A percentile compares a stretch with the other conserved stretches of the same genome.
Evolutionary conservation across 2,888 invertebrate species (phyloP).

Genomic region (Leptinotarsa tumamoca): DNA sequence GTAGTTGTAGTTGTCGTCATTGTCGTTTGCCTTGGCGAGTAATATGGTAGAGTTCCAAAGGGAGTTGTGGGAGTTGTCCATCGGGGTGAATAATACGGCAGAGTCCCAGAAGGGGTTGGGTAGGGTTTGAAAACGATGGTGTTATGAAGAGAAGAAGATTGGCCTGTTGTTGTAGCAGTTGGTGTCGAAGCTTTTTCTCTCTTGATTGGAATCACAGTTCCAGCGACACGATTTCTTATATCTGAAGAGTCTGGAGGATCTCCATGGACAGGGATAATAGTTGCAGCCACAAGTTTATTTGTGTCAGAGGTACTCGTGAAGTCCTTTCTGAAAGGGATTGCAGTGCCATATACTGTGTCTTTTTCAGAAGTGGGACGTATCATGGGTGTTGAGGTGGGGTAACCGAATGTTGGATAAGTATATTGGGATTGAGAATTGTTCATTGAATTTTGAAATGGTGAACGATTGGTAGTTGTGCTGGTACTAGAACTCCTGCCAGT

Average conservation of each 20-base stretch:
- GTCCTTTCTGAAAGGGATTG: not conserved
- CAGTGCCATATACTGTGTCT: not conserved
- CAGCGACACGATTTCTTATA: conserved; percentile 18
- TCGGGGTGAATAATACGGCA: conserved; percentile 35
- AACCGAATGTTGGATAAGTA: conserved; percentile 6
- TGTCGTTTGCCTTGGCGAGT: conserved; percentile 21
- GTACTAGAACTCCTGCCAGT: conserved; percentile 8
- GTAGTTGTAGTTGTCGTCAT: conserved; percentile 25
- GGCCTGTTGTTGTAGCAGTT: conserved; percentile 15
- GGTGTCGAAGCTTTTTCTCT: conserved; percentile 8
- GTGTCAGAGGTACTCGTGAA: not conserved
- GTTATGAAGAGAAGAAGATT: conserved; percentile 13
- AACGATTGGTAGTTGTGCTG: conserved; percentile 19
- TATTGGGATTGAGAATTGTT: conserved; percentile 15
- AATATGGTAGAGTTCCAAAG: conserved; percentile 35
- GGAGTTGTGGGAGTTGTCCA: conserved; percentile 23
- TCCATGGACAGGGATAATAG: conserved; percentile 23
- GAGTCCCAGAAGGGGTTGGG: conserved; percentile 30
- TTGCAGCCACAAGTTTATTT: conserved; percentile 25
- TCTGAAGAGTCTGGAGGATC: not conserved
- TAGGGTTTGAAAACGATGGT: conserved; percentile 25
- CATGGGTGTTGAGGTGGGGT: not conserved
- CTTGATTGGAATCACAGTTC: conserved; percentile 34
- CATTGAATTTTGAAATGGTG: conserved; percentile 26
- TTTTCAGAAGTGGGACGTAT: not conserved